Evolutionary conservation across 2,113 vertebrate genomes (phyloP).

Genomic region (Gallinago paraguaiae): DNA sequence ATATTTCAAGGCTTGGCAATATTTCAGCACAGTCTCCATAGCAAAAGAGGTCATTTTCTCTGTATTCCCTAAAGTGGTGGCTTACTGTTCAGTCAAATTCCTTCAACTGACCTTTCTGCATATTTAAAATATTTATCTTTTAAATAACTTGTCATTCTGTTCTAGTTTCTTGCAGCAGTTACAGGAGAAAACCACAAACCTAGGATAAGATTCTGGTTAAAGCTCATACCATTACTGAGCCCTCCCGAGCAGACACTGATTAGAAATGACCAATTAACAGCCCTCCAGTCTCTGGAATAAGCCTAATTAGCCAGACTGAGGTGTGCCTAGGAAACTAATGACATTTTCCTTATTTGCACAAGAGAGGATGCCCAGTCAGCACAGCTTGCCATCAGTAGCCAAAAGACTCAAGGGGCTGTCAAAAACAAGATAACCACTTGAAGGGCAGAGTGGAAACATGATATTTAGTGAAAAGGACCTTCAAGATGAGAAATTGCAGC

Average conservation of each 20-base stretch:
- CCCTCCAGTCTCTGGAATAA: neutral
- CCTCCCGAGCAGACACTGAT: neutral
- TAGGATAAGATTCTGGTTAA: neutral
- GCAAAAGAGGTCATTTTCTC: conserved; percentile 55
- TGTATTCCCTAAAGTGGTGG: conserved; percentile 40
- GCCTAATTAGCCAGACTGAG: conserved; percentile 9
- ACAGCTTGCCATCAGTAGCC: neutral
- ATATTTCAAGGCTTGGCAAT: conserved; percentile 67
- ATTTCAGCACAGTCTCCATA: conserved; percentile 46
- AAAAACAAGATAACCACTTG: neutral
- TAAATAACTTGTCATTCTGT: neutral
- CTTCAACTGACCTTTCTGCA: conserved; percentile 39
- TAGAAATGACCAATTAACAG: conserved; percentile 37
- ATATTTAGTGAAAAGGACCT: neutral
- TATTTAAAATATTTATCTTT: conserved; percentile 48
- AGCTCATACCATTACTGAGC: neutral
- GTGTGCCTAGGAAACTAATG: neutral
- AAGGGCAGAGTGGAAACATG: neutral
- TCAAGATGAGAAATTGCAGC: neutral
- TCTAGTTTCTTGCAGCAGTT: neutral
- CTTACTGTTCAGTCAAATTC: conserved; percentile 53
- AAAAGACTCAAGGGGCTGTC: neutral
- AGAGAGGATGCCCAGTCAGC: neutral
- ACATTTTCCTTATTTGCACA: neutral
- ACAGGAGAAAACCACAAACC: neutral